Conservation (phyloP, 92 coral and sea anemone species). For the Epizoanthus ramosus region DNA sequence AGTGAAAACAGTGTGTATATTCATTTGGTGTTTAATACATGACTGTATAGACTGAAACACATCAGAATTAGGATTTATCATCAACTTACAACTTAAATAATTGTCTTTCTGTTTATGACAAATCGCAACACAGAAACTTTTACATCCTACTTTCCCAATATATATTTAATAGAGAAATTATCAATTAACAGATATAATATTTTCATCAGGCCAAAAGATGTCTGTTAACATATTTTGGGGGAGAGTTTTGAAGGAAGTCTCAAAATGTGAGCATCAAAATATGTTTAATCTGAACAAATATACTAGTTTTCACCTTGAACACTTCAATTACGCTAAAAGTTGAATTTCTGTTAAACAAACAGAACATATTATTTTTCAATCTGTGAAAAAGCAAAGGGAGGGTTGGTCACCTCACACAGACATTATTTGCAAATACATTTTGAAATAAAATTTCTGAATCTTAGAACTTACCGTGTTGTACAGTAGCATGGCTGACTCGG, state of each 20-base stretch:
- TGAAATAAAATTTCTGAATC: neutral
- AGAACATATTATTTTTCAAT: constrained; percentile 26
- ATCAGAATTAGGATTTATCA: too few species aligned
- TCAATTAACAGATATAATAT: constrained; percentile 11
- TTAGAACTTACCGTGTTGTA: constrained; percentile 33
- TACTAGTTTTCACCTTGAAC: neutral
- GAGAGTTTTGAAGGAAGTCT: neutral
- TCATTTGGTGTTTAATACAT: too few species aligned
- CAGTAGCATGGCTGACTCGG: constrained; percentile 25
- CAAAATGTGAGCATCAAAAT: neutral
- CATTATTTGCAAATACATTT: constrained; percentile 11
- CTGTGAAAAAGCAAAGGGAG: neutral
- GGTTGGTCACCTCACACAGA: constrained; percentile 16
- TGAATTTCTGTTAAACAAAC: constrained; percentile 6
- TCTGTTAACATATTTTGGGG: neutral
- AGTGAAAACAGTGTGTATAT: too few species aligned
- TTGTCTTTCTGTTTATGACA: neutral
- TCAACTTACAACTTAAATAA: neutral
- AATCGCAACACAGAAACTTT: neutral
- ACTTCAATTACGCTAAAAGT: neutral
- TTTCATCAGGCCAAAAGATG: neutral
- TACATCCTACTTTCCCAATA: neutral
- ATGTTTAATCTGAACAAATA: neutral
- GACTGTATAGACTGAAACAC: too few species aligned
- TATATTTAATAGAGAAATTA: constrained; percentile 6